Evolutionary conservation across 2,888 invertebrate genomes (phyloP), one percentile per base, ranked within the genome.

Genomic region (Aporophyla nigra): DNA sequence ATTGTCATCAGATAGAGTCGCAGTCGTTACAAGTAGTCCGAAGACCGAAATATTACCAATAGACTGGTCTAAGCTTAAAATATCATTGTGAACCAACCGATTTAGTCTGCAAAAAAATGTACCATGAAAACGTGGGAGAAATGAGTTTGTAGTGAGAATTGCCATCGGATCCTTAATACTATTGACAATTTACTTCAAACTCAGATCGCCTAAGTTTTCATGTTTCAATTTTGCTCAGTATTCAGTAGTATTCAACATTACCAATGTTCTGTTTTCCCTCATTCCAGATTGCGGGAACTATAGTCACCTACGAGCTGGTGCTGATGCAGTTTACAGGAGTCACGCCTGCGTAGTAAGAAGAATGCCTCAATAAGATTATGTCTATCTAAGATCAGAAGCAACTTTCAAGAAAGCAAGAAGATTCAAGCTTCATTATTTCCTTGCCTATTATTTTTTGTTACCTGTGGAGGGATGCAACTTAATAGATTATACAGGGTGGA

Each of bases 321-420:
- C 87, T 97, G 63, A 91, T 97, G 82, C 97, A 97, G 88, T 96
- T 97, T 46, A 90, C 92, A 0, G 92, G 93, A 27, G 82, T 92
- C 0, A 81, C 91, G 0, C 91, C 92, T 0, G 16, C 61, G 14
- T 66, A 59, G 1, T 12, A 81, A 19, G 66, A 82, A 0, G 33
- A 33, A 33, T 33, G 33, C 5, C 56, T 19, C n/a, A 14, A 24
- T 58, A 71, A 63, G 6, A 24, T 53, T 33, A 54, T 53, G 1
- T 10, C 1, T 40, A 7, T 16, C 0, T 49, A 27, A 6, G 19
- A 61, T 16, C 16, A 61, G 19, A 74, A 74, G 7, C 7, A 27
- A 5, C 19, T 51, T 43, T 51, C 12, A 19, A 24, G 10, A n/a
- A 16, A 7, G 24, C 14, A 24, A 24, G 40, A 59, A 21, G 33